Conservation (phyloP, 2,797 vertebrate genomes). For the Chelidonichthys spinosus region DNA sequence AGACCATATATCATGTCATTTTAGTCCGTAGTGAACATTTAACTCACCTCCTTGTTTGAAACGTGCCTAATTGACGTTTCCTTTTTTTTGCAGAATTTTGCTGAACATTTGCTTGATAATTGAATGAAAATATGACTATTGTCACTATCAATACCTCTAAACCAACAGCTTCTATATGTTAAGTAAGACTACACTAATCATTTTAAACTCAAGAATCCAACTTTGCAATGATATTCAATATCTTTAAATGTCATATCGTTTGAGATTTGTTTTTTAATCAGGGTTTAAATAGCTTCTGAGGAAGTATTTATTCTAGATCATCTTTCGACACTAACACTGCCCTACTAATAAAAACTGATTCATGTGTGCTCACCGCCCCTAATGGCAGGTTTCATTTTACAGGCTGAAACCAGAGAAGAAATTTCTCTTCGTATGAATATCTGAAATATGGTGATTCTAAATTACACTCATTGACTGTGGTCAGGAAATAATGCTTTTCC, state of each 20-base stretch:
- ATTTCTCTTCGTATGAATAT: slow-evolving; percentile 39
- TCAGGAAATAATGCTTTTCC: slow-evolving; percentile 49
- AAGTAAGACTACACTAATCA: background rate
- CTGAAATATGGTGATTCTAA: slow-evolving; percentile 42
- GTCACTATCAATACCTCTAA: too few relatives aligned
- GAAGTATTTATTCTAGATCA: background rate
- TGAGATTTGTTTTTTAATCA: background rate
- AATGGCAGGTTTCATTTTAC: slow-evolving; percentile 18
- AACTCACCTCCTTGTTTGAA: too few relatives aligned
- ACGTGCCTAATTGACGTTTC: too few relatives aligned
- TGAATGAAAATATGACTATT: too few relatives aligned
- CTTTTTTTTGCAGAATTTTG: too few relatives aligned
- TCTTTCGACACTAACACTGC: background rate
- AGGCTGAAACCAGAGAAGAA: slow-evolving; percentile 6
- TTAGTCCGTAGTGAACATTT: too few relatives aligned
- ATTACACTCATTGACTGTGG: slow-evolving; percentile 49
- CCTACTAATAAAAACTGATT: background rate
- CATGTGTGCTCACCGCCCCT: background rate
- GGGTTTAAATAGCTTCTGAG: background rate
- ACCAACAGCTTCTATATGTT: background rate
- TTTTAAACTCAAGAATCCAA: background rate
- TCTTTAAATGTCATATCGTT: background rate
- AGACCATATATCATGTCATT: too few relatives aligned
- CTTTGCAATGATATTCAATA: background rate
- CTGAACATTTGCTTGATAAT: too few relatives aligned